These are phyloP conservation scores for Pimephales promelas DNA, from an alignment of 2,113 vertebrate genomes.

Conservation along the genomic window DNA sequence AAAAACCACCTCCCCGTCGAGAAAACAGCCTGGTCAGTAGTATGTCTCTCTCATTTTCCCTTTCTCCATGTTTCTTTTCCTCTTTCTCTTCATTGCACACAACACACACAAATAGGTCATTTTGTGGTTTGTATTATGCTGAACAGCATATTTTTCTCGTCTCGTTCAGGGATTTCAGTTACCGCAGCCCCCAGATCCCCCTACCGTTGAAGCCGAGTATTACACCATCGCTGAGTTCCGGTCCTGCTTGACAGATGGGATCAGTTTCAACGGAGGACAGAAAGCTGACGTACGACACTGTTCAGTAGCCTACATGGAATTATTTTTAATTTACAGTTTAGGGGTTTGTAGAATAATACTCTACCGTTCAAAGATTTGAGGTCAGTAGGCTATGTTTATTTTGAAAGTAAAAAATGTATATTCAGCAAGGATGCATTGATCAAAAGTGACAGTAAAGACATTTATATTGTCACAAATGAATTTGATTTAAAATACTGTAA, in stretches of 20 bases:
- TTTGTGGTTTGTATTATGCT: slow-evolving; percentile 13
- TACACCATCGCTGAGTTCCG: slow-evolving; percentile 99
- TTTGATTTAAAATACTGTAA: not conserved
- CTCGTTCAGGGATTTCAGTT: slow-evolving; percentile 88
- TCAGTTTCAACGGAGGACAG: slow-evolving; percentile 96
- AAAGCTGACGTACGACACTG: slow-evolving; percentile 89
- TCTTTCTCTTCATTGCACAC: not conserved
- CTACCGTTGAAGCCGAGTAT: slow-evolving; percentile 97
- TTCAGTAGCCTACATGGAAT: not conserved
- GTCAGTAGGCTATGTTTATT: not conserved
- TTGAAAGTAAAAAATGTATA: not conserved
- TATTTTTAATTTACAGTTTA: not conserved
- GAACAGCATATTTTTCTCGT: not conserved
- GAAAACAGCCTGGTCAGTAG: slow-evolving; percentile 90
- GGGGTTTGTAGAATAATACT: not conserved
- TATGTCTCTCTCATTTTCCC: slow-evolving; percentile 11
- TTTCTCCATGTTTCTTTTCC: not conserved
- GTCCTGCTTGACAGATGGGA: slow-evolving; percentile 94
- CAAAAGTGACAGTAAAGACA: not conserved
- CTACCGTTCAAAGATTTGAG: not conserved
- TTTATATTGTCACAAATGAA: not conserved
- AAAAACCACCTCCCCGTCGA: slow-evolving; percentile 90
- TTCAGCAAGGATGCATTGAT: not conserved
- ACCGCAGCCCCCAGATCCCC: slow-evolving; percentile 94
- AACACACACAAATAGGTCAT: slow-evolving; percentile 20